Conservation (phyloP, 1,140 invertebrate genomes). For the Drosophila pseudoobscura region DNA sequence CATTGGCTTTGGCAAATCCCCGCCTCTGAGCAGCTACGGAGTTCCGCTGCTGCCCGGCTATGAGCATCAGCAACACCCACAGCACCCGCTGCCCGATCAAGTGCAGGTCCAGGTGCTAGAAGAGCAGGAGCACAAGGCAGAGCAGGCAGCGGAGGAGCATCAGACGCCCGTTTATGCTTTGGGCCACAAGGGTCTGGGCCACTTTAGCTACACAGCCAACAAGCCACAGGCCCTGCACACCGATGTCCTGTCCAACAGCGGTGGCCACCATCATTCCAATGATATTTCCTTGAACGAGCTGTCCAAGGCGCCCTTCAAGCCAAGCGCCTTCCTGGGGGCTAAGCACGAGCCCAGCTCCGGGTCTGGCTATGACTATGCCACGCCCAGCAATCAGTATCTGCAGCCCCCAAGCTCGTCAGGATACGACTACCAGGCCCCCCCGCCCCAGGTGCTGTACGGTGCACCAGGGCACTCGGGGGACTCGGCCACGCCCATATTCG, state of each 20-base stretch:
- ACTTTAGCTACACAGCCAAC: slow-evolving; percentile 70
- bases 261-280: not conserved
- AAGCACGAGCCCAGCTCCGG: slow-evolving; percentile 50
- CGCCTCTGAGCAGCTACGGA: slow-evolving; percentile 60
- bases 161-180: slow-evolving; percentile 65
- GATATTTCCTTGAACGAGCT: slow-evolving; percentile 25
- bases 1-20: slow-evolving; percentile 50
- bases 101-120: slow-evolving; percentile 36
- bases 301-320: slow-evolving; percentile 69
- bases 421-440: slow-evolving; percentile 62
- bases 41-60: slow-evolving; percentile 61
- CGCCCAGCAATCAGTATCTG: slow-evolving; percentile 54
- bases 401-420: slow-evolving; percentile 57
- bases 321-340: slow-evolving; percentile 73
- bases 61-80: slow-evolving; percentile 53
- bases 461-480: slow-evolving; percentile 65
- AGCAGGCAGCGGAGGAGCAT: slow-evolving; percentile 24
- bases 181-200: slow-evolving; percentile 77
- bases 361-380: slow-evolving; percentile 63
- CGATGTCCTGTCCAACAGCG: slow-evolving; percentile 26
- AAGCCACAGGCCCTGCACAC: slow-evolving; percentile 71
- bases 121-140: slow-evolving; percentile 29
- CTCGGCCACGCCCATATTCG: slow-evolving; percentile 70
- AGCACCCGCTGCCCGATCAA: slow-evolving; percentile 36
- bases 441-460: slow-evolving; percentile 50